Evolutionary conservation across 1,140 invertebrate genomes (phyloP), one percentile per base, ranked within the genome.

Genomic region (Formica selysi): DNA sequence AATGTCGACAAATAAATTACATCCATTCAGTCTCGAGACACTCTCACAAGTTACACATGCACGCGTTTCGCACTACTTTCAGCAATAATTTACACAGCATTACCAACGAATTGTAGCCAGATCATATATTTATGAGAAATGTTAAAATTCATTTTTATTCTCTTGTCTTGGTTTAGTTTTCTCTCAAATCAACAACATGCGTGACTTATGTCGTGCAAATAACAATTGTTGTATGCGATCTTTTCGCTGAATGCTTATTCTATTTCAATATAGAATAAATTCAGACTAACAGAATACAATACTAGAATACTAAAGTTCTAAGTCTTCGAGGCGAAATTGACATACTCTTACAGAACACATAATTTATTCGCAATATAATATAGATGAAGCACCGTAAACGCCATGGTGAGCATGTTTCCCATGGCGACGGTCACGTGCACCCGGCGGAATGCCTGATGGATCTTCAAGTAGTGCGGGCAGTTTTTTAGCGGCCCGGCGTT

Each of bases 351-450:
- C 79, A 94, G 87, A 87, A 93, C 92, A 90, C 95, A 95, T 76
- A 96, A 93, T 95, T 96, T 97, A 90, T 95, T 96, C 61, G 97
- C 96, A 86, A 97, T 94, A 92, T 97, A 97, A 94, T 97, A 95
- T 48, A 97, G 94, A 91, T 97, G 97, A 70, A 97, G 93, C 26
- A 96, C 96, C 11, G 97, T 97, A 91, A 97, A 98, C 5, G 95
- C 96, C 93, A 98, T 96, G 0, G 97, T 96, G 10, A 97, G 93
- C 90, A 98, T 96, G 90, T 97, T 98, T 22, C 97, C 97, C 87
- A 97, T 96, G 3, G 97, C 97, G 79, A 97, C 97, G 48, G 93
- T 95, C 51, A 96, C 96, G 92, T 98, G 97, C 32, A 96, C 95
- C 5, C 95, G 95, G 29, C 97, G 96, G 93, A 98, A 98, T 6